A percentile compares a stretch with the other conserved stretches of the same genome.
These are phyloP conservation scores for Aythya baeri DNA, from an alignment of 2,113 vertebrate genomes.

Conservation along the genomic window DNA sequence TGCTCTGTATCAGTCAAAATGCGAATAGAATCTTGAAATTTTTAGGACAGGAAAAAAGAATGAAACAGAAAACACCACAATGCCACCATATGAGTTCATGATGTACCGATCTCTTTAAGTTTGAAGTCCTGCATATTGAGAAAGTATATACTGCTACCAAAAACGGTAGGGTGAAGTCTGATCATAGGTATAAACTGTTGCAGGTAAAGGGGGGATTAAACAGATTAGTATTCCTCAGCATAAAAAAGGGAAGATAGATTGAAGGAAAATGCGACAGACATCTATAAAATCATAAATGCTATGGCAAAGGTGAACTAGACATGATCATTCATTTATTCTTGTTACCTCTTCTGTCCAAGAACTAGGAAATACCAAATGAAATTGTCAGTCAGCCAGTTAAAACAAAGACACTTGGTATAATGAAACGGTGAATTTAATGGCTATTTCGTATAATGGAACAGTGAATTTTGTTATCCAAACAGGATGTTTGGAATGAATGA, in stretches of 20 bases:
- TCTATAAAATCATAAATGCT: not conserved
- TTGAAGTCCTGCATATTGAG: not conserved
- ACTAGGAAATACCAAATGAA: not conserved
- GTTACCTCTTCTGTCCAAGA: not conserved
- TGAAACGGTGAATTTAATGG: not conserved
- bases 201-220: not conserved
- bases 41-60: not conserved
- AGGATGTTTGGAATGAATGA: not conserved
- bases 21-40: not conserved
- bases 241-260: not conserved
- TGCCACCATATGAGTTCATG: not conserved
- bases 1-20: not conserved
- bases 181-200: not conserved
- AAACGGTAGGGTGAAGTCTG: not conserved
- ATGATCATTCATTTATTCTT: not conserved
- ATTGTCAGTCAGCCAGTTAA: not conserved
- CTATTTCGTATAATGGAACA: not conserved
- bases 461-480: not conserved
- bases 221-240: not conserved
- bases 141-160: not conserved
- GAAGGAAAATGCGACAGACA: not conserved
- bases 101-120: not conserved
- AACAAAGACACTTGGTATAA: not conserved
- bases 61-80: not conserved
- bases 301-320: not conserved